These are phyloP conservation scores for Scaptomyza hsui DNA, from an alignment of 1,140 invertebrate genomes.

Conservation along the genomic window DNA sequence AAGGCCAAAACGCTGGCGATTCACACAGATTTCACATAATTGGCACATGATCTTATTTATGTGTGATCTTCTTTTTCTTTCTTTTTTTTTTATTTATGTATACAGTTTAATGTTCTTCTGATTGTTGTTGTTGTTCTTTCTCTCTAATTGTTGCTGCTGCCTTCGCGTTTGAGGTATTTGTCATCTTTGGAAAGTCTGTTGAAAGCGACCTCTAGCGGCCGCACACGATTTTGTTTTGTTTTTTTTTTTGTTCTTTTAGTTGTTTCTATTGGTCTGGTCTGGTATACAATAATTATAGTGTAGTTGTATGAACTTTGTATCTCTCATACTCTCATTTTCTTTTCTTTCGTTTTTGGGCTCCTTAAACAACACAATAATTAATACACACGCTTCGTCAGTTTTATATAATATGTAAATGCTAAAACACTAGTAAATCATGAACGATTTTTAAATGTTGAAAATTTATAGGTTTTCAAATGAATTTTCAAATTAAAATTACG, in stretches of 20 bases:
- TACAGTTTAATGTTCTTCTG: slow-evolving; percentile 18
- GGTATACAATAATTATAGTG: slow-evolving; percentile 41
- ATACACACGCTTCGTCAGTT: slow-evolving; percentile 83
- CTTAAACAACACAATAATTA: slow-evolving; percentile 76
- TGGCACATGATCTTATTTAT: slow-evolving; percentile 68
- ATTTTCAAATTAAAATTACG: slow-evolving; percentile 69
- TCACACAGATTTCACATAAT: slow-evolving; percentile 76
- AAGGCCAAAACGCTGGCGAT: slow-evolving; percentile 75
- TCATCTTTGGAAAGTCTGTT: slow-evolving; percentile 82
- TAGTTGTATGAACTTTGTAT: slow-evolving; percentile 36
- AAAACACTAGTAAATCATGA: slow-evolving; percentile 72
- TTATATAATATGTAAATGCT: slow-evolving; percentile 76
- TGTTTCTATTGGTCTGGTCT: slow-evolving; percentile 56
- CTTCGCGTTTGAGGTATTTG: slow-evolving; percentile 81
- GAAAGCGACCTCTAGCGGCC: slow-evolving; percentile 52
- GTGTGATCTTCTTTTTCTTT: slow-evolving; percentile 9
- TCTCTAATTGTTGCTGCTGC: slow-evolving; percentile 47
- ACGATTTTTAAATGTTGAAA: slow-evolving; percentile 55
- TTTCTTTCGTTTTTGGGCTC: slow-evolving; percentile 24
- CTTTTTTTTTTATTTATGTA: background rate
- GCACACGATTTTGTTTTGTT: slow-evolving; percentile 40
- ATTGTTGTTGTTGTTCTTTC: slow-evolving; percentile 33
- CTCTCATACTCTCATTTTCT: slow-evolving; percentile 4
- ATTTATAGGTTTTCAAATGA: slow-evolving; percentile 49
- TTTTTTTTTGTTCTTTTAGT: slow-evolving; percentile 20